Conservation (phyloP, 2,797 vertebrate genomes). For the Morus bassanus region DNA sequence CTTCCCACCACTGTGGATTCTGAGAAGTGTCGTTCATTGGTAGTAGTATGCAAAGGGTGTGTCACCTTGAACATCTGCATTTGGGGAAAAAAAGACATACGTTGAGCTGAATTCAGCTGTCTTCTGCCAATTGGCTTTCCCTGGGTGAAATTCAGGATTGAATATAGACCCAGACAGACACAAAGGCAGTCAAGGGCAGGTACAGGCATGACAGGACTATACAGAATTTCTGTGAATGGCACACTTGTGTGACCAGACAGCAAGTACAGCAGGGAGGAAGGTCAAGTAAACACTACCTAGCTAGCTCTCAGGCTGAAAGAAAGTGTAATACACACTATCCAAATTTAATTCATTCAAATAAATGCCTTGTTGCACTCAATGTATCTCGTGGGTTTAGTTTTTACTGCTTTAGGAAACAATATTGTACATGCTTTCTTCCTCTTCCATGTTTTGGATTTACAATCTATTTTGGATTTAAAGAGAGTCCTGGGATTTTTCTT, state of each 20-base stretch:
- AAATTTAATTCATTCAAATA: background rate
- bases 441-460: conserved; percentile 25
- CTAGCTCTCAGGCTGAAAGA: background rate
- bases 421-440: conserved; percentile 30
- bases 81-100: background rate
- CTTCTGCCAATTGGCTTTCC: background rate
- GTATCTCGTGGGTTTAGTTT: conserved; percentile 26
- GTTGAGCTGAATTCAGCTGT: background rate
- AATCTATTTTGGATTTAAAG: conserved; percentile 31
- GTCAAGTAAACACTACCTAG: background rate
- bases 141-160: background rate
- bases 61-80: background rate
- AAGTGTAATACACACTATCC: background rate
- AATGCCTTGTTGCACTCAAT: background rate
- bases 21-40: background rate
- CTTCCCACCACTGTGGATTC: background rate
- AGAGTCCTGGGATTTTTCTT: conserved; percentile 43
- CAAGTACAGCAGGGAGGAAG: background rate
- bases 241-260: background rate
- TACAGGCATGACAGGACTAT: background rate
- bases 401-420: conserved; percentile 54
- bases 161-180: background rate
- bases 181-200: background rate
- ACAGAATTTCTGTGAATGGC: background rate
- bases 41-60: background rate